Percentiles rank a stretch among this genome's conserved stretches.
These are phyloP conservation scores for Machaerirhynchus nigripectus DNA, from an alignment of 2,113 vertebrate species.

Conservation along the genomic window DNA sequence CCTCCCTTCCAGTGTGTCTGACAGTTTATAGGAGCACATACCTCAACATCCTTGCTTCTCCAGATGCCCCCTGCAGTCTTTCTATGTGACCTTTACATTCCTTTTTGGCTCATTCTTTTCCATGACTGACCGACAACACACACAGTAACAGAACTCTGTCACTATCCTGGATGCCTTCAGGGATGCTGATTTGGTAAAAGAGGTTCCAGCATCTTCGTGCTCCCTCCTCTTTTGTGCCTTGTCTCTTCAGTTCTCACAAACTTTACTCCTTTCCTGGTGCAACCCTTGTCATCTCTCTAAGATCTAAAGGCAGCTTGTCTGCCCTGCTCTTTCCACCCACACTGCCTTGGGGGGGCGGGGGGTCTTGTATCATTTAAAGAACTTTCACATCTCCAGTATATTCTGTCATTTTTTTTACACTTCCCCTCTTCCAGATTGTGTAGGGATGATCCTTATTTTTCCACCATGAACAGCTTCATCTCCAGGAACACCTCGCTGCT, in stretches of 20 bases:
- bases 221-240: not conserved
- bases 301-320: not conserved
- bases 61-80: not conserved
- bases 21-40: not conserved
- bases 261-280: not conserved
- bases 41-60: not conserved
- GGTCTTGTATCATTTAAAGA: not conserved
- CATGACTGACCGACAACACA: rapidly evolving
- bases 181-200: not conserved
- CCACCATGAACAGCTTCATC: not conserved
- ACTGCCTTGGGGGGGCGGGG: rapidly evolving
- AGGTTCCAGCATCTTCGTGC: not conserved
- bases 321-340: not conserved
- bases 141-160: not conserved
- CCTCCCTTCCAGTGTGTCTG: rapidly evolving
- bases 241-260: not conserved
- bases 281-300: not conserved
- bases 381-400: not conserved
- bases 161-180: not conserved
- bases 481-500: not conserved
- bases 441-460: not conserved
- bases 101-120: not conserved
- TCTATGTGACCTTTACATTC: not conserved
- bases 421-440: not conserved
- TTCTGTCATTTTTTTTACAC: not conserved